phyloP scores from a whole-genome alignment of 2,888 invertebrate genomes.

The Mimumesa dahlbomi region DNA sequence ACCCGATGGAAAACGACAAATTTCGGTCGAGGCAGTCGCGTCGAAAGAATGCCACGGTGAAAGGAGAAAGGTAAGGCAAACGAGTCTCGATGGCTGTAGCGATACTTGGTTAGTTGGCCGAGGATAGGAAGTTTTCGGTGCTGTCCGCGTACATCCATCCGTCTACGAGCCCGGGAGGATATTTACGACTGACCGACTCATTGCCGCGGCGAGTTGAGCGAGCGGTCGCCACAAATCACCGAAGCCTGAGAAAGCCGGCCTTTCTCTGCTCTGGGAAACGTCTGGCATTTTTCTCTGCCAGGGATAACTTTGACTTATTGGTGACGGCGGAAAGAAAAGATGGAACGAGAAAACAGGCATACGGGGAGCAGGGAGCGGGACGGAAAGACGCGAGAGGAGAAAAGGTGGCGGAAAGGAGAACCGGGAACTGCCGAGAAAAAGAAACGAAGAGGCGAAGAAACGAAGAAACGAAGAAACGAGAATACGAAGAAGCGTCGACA shows the following conservation, averaged over 20 bases:
- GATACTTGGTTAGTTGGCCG: too few relatives aligned
- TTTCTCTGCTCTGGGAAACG: slow-evolving; percentile 79
- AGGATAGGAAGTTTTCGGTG: not conserved
- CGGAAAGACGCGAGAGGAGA: slow-evolving; percentile 18
- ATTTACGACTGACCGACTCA: slow-evolving; percentile 80
- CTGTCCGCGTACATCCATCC: slow-evolving; percentile 59
- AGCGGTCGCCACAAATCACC: slow-evolving; percentile 80
- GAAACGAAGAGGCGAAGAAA: not conserved
- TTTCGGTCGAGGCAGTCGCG: too few relatives aligned
- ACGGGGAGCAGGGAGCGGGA: slow-evolving; percentile 25
- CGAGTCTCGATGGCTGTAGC: too few relatives aligned
- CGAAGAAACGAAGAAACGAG: slow-evolving; percentile 5
- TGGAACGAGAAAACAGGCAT: slow-evolving; percentile 22
- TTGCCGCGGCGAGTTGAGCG: slow-evolving; percentile 79
- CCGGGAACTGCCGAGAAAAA: not conserved
- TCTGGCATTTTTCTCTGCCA: slow-evolving; percentile 80
- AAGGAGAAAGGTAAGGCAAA: too few relatives aligned
- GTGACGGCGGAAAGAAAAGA: slow-evolving; percentile 72
- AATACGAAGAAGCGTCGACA: not conserved
- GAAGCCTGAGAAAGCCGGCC: slow-evolving; percentile 77
- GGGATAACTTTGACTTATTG: slow-evolving; percentile 80
- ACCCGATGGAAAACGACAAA: too few relatives aligned
- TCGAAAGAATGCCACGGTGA: too few relatives aligned
- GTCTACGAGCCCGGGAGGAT: slow-evolving; percentile 68
- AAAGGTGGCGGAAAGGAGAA: slow-evolving; percentile 9